phyloP scores from a whole-genome alignment of 2,888 invertebrate species.

The Acronicta aceris region DNA sequence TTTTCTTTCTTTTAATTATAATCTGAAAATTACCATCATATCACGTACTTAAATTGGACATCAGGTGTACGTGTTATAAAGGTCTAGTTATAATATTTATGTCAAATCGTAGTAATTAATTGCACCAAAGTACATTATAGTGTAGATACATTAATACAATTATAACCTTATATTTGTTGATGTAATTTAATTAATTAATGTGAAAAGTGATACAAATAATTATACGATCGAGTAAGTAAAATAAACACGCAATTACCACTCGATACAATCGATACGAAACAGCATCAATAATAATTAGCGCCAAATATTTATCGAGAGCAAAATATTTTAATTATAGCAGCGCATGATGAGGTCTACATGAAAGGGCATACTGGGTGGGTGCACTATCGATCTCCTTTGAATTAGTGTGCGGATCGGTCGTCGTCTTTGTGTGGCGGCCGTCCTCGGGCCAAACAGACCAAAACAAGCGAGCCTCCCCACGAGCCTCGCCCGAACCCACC shows the following conservation, averaged over 20 bases:
- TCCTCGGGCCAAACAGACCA: constrained; percentile 89
- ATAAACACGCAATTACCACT: not conserved
- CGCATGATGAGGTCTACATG: constrained; percentile 77
- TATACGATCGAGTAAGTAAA: not conserved
- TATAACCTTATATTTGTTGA: too few species aligned
- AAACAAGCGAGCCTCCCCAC: constrained; percentile 81
- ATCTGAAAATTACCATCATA: constrained; percentile 2
- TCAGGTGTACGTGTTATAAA: not conserved
- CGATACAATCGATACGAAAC: constrained; percentile 8
- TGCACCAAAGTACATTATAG: not conserved
- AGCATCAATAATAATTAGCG: constrained; percentile 30
- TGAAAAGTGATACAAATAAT: not conserved
- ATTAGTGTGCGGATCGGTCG: constrained; percentile 89
- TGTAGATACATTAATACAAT: too few species aligned
- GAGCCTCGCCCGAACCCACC: constrained; percentile 66
- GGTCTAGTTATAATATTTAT: not conserved
- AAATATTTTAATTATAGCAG: constrained; percentile 80
- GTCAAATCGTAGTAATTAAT: too few species aligned
- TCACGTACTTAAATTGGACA: not conserved
- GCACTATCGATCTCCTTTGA: constrained; percentile 89
- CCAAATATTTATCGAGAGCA: constrained; percentile 53
- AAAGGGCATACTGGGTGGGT: constrained; percentile 84
- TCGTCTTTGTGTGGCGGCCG: constrained; percentile 87
- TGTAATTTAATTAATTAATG: not conserved
- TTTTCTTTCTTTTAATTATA: not conserved